Base-by-base conservation (phyloP, 2,888 invertebrate genomes). In the Leptinotarsa haldemani region DNA sequence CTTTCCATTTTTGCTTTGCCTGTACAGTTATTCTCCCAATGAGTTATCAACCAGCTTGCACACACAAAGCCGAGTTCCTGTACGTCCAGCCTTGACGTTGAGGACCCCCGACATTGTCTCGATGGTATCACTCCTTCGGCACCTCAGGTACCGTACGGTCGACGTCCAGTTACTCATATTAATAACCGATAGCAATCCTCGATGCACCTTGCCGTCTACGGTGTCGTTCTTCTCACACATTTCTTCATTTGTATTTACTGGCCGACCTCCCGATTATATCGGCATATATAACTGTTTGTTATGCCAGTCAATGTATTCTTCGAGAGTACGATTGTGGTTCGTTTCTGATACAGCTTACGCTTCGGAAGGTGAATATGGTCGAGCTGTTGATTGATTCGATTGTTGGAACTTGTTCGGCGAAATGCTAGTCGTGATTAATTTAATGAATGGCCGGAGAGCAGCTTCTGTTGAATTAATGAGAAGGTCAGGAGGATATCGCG, bases 191-290 rank as follows among this genome's bases (percentile, higher is more conserved):
- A 77, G 78, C 73, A 76, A 69, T 71, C 61, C 73, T 71, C 71
- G 72, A 76, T 75, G 77, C 76, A 71, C 72, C 78, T 78, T 75
- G 74, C 75, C 78, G 73, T 76, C 73, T 73, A 64, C 63, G 48
- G 52, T 56, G 72, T 65, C 72, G 76, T 78, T 79, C 79, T 81
- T 82, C 81, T 81, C 81, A 80, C 82, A 83, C 80, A 81, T 80
- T 80, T 80, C 78, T 79, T 82, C 80, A 82, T 82, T 83, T 82
- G 82, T 82, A 83, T 82, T 82, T 82, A 82, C 81, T 79, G 78
- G 76, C 78, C 70, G 77, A 76, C 75, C 71, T 70, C 74, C 66
- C 70, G 82, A 82, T 82, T 76, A 81, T 79, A 82, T 82, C 82
- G 77, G 70, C 78, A 73, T 70, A 40, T 40, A 79, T 81, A 81